Evolutionary conservation across 2,797 vertebrate genomes (phyloP).

Genomic region (Sorex maritimensis): DNA sequence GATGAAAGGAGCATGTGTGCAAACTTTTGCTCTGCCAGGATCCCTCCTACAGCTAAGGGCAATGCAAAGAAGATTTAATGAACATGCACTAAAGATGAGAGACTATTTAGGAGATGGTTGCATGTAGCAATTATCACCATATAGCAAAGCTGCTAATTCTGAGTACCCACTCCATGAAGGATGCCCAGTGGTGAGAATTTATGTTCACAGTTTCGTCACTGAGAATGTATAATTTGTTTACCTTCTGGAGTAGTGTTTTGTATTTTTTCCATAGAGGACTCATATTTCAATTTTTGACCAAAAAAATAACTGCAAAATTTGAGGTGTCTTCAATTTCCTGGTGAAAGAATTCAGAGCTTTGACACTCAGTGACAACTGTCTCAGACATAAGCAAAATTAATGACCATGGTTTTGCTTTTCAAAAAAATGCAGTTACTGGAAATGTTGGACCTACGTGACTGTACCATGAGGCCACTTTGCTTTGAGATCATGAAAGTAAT

Average conservation of each 20-base stretch:
- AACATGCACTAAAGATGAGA: background rate
- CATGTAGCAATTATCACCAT: background rate
- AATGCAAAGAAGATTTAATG: background rate
- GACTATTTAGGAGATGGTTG: background rate
- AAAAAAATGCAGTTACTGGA: constrained; percentile 1
- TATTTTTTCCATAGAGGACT: background rate
- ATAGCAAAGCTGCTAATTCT: background rate
- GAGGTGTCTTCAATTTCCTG: background rate
- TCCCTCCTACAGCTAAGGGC: background rate
- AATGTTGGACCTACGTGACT: background rate
- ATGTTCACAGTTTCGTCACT: background rate
- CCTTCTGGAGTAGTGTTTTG: background rate
- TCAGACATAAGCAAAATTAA: background rate
- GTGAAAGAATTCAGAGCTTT: background rate
- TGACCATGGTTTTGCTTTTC: background rate
- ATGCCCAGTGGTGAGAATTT: background rate
- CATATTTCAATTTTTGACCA: background rate
- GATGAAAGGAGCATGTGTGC: background rate
- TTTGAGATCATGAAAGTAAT: background rate
- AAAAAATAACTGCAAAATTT: constrained; percentile 26
- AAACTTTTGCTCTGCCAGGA: background rate
- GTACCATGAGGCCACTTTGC: background rate
- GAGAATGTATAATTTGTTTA: background rate
- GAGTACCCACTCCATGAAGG: background rate
- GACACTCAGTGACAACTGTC: background rate